Evolutionary conservation across 2,797 vertebrate genomes (phyloP).

Genomic region (Lagocephalus sceleratus): DNA sequence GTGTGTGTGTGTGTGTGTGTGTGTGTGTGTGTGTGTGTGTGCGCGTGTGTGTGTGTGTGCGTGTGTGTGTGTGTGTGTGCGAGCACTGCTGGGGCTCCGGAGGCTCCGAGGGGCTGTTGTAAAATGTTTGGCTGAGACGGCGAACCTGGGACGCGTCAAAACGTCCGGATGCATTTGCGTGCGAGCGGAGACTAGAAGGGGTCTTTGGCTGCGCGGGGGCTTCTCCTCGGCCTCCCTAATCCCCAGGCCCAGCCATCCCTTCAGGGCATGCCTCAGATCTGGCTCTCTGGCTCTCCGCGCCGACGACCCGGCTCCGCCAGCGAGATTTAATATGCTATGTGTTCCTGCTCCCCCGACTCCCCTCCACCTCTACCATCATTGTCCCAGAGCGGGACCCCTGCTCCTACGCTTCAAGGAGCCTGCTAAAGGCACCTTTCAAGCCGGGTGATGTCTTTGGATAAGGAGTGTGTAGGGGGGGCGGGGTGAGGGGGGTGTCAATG

Average conservation of each 20-base stretch:
- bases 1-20: constrained; percentile 1
- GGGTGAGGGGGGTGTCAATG: constrained; percentile 14
- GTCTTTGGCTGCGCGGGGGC: constrained; percentile 85
- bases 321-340: constrained; percentile 98
- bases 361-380: constrained; percentile 87
- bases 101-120: constrained; percentile 75
- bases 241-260: constrained; percentile 98
- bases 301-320: constrained; percentile 81
- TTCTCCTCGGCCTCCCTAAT: constrained; percentile 93
- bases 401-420: constrained; percentile 86
- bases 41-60: constrained; percentile 21
- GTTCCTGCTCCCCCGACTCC: constrained; percentile 86
- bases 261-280: constrained; percentile 99
- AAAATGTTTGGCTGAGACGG: constrained; percentile 83
- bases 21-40: background rate
- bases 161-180: constrained; percentile 93
- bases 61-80: constrained; percentile 15
- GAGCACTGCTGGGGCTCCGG: constrained; percentile 24
- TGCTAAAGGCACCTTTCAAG: constrained; percentile 84
- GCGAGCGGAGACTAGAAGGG: constrained; percentile 92
- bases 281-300: constrained; percentile 69
- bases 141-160: constrained; percentile 88
- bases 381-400: constrained; percentile 73
- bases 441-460: constrained; percentile 74
- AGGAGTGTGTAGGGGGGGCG: constrained; percentile 22